A percentile compares a stretch with the other conserved stretches of the same genome.
Conservation (phyloP, 2,113 vertebrate species). For the Aegotheles bennettii region DNA sequence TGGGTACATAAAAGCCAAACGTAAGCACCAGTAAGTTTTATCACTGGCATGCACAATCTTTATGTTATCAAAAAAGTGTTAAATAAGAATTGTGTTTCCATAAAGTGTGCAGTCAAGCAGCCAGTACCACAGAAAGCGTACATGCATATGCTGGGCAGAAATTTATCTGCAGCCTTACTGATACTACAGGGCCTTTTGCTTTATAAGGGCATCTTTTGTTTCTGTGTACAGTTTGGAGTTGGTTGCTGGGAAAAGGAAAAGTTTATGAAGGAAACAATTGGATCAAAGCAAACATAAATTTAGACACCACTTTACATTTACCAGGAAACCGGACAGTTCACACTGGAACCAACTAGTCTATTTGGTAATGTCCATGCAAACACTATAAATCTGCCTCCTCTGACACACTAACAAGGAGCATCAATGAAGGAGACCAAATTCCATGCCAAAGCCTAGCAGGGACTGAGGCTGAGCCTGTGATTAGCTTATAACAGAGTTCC, state of each 20-base stretch:
- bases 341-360: not conserved
- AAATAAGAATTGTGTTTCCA: not conserved
- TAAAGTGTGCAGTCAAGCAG: not conserved
- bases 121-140: not conserved
- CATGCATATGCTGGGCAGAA: not conserved
- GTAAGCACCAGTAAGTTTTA: not conserved
- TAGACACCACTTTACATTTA: not conserved
- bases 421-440: not conserved
- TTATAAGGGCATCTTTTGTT: not conserved
- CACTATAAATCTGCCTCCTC: not conserved
- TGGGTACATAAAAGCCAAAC: not conserved
- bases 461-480: not conserved
- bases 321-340: not conserved
- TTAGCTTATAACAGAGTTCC: not conserved
- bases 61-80: not conserved
- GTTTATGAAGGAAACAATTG: not conserved
- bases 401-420: rapidly evolving
- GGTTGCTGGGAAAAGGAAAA: not conserved
- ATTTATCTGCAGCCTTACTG: not conserved
- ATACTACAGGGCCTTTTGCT: not conserved
- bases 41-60: not conserved
- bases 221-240: not conserved
- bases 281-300: not conserved
- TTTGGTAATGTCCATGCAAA: not conserved
- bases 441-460: rapidly evolving